Conservation (phyloP, 1,140 invertebrate genomes). For the Triops cancriformis region DNA sequence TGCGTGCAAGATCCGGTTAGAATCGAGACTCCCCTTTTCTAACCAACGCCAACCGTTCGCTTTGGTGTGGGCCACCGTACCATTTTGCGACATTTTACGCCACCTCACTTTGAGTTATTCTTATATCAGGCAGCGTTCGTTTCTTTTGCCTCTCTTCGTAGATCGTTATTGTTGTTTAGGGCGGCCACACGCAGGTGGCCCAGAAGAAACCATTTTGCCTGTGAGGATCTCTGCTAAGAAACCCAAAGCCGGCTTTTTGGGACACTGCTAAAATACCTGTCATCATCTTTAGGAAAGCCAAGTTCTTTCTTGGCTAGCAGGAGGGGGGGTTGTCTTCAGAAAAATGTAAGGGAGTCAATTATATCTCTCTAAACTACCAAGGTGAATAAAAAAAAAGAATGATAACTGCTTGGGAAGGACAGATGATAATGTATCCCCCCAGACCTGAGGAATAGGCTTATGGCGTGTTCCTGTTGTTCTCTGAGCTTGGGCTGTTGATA, state of each 20-base stretch:
- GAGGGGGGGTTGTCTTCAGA: too few species aligned
- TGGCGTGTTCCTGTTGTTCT: background rate
- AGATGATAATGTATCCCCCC: background rate
- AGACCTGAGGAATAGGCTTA: background rate
- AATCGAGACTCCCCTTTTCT: too few species aligned
- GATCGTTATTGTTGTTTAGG: too few species aligned
- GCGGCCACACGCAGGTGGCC: too few species aligned
- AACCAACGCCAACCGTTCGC: too few species aligned
- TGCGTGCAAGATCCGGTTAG: background rate
- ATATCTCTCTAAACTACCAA: background rate
- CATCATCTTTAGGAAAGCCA: background rate
- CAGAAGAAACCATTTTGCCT: background rate
- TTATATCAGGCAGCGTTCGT: too few species aligned
- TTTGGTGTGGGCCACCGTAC: too few species aligned
- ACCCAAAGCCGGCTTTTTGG: background rate
- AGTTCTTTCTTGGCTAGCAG: too few species aligned
- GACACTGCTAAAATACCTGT: background rate
- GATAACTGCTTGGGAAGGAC: background rate
- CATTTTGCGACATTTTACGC: too few species aligned
- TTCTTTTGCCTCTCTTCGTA: too few species aligned
- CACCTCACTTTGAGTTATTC: too few species aligned
- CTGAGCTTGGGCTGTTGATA: background rate
- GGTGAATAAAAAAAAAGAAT: background rate
- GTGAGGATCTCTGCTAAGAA: background rate
- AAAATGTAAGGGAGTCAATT: background rate